Evolutionary conservation across 2,797 vertebrate genomes (phyloP).

Genomic region (Numenius phaeopus): DNA sequence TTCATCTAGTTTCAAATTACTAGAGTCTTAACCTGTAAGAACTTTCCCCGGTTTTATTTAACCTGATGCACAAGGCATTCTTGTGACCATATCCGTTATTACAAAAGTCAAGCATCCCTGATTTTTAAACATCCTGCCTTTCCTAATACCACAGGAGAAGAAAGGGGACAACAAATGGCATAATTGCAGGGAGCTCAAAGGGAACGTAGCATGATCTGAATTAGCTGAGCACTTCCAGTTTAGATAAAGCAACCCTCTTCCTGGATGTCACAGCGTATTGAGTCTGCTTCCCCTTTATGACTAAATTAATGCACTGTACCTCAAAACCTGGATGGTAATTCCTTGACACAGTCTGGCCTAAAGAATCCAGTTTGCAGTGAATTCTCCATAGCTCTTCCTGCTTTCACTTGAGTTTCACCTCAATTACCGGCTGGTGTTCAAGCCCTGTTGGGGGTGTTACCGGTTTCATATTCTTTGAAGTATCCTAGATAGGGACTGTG

Average conservation of each 20-base stretch:
- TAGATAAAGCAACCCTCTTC: not conserved
- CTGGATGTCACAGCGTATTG: not conserved
- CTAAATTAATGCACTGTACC: not conserved
- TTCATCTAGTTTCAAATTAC: not conserved
- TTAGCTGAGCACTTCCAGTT: not conserved
- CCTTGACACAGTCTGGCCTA: not conserved
- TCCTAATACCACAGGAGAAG: not conserved
- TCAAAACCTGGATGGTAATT: not conserved
- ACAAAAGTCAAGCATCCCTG: not conserved
- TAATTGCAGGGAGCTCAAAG: not conserved
- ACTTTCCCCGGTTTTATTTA: not conserved
- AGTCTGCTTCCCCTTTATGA: not conserved
- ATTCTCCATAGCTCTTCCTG: not conserved
- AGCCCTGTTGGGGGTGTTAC: not conserved
- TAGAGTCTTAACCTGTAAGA: not conserved
- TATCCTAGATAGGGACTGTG: not conserved
- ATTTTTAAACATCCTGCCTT: not conserved
- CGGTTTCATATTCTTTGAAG: not conserved
- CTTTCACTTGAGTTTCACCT: not conserved
- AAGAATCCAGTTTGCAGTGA: not conserved
- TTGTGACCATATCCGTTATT: not conserved
- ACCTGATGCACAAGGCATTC: not conserved
- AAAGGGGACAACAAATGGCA: not conserved
- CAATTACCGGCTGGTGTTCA: not conserved
- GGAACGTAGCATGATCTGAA: not conserved